Evolutionary conservation across 2,888 invertebrate genomes (phyloP).

Genomic region (Tiphia femorata): DNA sequence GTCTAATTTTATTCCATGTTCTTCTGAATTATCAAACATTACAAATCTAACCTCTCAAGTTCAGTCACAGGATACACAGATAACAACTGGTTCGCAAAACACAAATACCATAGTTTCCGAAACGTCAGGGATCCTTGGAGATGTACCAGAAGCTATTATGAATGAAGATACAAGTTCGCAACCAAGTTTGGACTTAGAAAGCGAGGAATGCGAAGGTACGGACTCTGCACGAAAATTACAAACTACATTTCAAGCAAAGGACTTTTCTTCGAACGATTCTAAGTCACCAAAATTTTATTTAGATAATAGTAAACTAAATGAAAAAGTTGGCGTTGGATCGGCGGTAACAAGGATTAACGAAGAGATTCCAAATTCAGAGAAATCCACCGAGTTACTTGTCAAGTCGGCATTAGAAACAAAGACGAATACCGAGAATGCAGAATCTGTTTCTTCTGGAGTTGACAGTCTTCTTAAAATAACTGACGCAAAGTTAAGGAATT

Average conservation of each 20-base stretch:
- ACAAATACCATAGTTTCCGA: slow-evolving; percentile 31
- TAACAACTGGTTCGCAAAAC: slow-evolving; percentile 32
- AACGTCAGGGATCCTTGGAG: slow-evolving; percentile 41
- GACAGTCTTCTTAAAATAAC: slow-evolving; percentile 26
- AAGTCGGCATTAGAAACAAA: slow-evolving; percentile 20
- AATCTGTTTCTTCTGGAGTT: slow-evolving; percentile 18
- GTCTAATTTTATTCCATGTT: slow-evolving; percentile 45
- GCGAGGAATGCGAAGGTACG: slow-evolving; percentile 48
- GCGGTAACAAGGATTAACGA: slow-evolving; percentile 10
- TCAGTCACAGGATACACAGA: slow-evolving; percentile 32
- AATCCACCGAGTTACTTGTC: slow-evolving; percentile 1
- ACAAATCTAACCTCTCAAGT: slow-evolving; percentile 35
- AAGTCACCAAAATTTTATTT: slow-evolving; percentile 38
- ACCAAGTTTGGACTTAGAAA: slow-evolving; percentile 61
- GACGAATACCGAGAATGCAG: slow-evolving; percentile 18
- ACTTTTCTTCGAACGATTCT: slow-evolving; percentile 50
- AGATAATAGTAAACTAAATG: slow-evolving; percentile 28
- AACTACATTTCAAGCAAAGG: slow-evolving; percentile 64
- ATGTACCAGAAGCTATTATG: slow-evolving; percentile 63
- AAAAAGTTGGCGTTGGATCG: slow-evolving; percentile 22
- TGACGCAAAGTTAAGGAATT: slow-evolving; percentile 23
- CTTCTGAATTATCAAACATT: slow-evolving; percentile 46
- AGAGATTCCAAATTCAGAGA: slow-evolving; percentile 2
- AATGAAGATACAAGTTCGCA: slow-evolving; percentile 67
- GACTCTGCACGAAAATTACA: slow-evolving; percentile 55